Conservation (phyloP, 2,888 invertebrate species). For the Lapara coniferarum region DNA sequence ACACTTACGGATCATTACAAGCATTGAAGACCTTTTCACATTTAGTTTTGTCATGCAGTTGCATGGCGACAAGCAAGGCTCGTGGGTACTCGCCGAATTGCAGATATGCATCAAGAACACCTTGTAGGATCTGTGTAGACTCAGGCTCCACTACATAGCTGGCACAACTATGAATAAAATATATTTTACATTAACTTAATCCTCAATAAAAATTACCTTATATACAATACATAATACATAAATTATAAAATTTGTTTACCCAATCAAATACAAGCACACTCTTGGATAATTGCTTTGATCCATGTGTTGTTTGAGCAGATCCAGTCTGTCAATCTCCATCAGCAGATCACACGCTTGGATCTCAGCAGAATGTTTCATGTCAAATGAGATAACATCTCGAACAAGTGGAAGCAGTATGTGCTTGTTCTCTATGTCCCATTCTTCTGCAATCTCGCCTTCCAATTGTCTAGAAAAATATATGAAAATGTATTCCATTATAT, state of each 20-base stretch:
- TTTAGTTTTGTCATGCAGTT: conserved; percentile 91
- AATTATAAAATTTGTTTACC: conserved; percentile 53
- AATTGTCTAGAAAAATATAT: conserved; percentile 86
- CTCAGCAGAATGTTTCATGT: conserved; percentile 99
- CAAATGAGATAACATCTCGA: conserved; percentile 94
- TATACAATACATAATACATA: neutral
- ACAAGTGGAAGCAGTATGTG: conserved; percentile 89
- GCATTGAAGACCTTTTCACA: conserved; percentile 92
- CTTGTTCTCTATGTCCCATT: conserved; percentile 87
- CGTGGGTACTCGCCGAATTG: conserved; percentile 95
- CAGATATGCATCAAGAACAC: conserved; percentile 92
- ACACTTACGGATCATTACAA: conserved; percentile 91
- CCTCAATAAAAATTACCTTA: neutral
- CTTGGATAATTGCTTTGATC: conserved; percentile 94
- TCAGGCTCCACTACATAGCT: conserved; percentile 98
- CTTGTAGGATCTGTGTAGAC: conserved; percentile 91
- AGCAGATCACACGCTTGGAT: conserved; percentile 99
- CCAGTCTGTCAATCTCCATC: conserved; percentile 97
- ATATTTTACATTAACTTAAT: neutral
- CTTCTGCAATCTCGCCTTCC: conserved; percentile 93
- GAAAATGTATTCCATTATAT: neutral
- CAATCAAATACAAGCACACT: conserved; percentile 95
- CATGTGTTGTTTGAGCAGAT: conserved; percentile 93
- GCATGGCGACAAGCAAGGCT: conserved; percentile 95
- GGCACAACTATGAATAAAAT: conserved; percentile 87